These are phyloP conservation scores for Holcopasites calliopsidis DNA, from an alignment of 1,140 invertebrate species.

Conservation along the genomic window DNA sequence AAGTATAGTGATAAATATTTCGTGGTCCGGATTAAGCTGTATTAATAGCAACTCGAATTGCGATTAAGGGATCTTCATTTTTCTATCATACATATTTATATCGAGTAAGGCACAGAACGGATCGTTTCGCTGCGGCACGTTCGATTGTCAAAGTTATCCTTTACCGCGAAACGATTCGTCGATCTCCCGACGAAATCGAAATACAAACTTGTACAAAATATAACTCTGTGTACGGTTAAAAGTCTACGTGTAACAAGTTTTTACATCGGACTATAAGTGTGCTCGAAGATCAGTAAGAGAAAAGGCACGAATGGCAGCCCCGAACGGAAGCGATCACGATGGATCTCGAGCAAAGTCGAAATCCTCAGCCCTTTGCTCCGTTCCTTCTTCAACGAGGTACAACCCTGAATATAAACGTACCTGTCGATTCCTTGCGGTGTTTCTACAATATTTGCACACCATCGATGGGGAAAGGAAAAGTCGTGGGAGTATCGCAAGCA, in stretches of 20 bases:
- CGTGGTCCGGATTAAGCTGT: not conserved
- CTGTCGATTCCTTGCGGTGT: not conserved
- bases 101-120: not conserved
- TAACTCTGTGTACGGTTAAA: slow-evolving; percentile 10
- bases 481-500: not conserved
- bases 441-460: slow-evolving; percentile 39
- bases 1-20: slow-evolving; percentile 10
- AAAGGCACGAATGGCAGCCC: slow-evolving; percentile 49
- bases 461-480: slow-evolving; percentile 3
- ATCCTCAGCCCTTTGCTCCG: not conserved
- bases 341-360: not conserved
- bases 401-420: not conserved
- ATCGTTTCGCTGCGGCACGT: not conserved
- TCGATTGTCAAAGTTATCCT: not conserved
- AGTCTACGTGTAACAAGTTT: not conserved
- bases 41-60: not conserved
- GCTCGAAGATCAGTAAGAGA: slow-evolving; percentile 9
- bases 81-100: not conserved
- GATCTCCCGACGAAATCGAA: not conserved
- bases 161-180: not conserved
- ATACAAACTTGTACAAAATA: slow-evolving; percentile 46
- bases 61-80: not conserved
- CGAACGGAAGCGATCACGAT: not conserved
- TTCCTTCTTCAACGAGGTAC: not conserved
- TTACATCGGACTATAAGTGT: not conserved